Percentiles rank a stretch among this genome's conserved stretches.
Evolutionary conservation across 2,797 vertebrate genomes (phyloP).

Genomic region (Pachyuromys duprasi): DNA sequence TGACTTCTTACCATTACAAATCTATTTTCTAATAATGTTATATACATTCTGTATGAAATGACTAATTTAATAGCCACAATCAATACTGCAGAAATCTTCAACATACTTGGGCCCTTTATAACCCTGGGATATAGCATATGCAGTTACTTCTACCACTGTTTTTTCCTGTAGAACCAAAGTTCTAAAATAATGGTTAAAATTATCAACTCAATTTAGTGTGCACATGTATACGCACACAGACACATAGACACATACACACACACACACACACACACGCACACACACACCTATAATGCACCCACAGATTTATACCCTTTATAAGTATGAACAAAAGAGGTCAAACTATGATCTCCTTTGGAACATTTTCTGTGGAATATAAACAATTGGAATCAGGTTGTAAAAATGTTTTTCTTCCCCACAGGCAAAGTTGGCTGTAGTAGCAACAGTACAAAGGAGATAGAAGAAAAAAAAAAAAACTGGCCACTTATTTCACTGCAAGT

Average conservation of each 20-base stretch:
- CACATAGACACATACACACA: not conserved
- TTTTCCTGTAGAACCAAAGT: constrained; percentile 8
- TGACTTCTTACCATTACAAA: constrained; percentile 36
- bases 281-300: not conserved
- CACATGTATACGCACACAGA: not conserved
- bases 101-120: not conserved
- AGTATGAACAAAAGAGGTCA: not conserved
- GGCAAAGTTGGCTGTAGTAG: not conserved
- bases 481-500: not conserved
- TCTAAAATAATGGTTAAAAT: not conserved
- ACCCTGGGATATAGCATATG: not conserved
- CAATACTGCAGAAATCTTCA: not conserved
- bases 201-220: not conserved
- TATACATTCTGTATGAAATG: constrained; percentile 32
- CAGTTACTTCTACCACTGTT: not conserved
- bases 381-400: not conserved
- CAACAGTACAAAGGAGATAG: not conserved
- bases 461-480: not conserved
- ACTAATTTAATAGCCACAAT: constrained; percentile 2
- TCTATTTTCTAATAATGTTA: not conserved
- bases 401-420: constrained; percentile 37
- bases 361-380: constrained; percentile 37
- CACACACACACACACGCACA: not conserved
- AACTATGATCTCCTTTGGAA: constrained; percentile 35
- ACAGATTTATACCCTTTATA: not conserved